Conservation (phyloP, 2,797 vertebrate genomes). For the Spondyliosoma cantharus region DNA sequence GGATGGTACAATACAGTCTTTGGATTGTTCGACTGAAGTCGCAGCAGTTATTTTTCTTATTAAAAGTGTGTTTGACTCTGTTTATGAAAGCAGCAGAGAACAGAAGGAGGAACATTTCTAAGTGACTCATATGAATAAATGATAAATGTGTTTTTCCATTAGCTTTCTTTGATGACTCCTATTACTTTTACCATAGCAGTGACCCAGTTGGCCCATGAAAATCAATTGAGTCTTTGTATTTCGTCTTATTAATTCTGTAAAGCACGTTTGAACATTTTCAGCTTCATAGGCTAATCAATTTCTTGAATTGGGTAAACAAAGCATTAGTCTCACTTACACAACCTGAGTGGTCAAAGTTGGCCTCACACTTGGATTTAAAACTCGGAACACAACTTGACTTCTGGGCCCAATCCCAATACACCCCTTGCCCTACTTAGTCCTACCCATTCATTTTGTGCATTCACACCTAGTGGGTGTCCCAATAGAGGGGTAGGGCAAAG, state of each 20-base stretch:
- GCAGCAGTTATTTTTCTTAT: neutral
- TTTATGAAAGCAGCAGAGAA: neutral
- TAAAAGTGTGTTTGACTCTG: conserved; percentile 7
- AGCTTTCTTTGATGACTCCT: conserved; percentile 13
- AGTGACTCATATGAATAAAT: neutral
- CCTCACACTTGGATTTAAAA: neutral
- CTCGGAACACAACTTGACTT: neutral
- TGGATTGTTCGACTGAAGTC: conserved; percentile 3
- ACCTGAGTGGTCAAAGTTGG: conserved; percentile 9
- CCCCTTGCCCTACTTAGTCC: too few species aligned
- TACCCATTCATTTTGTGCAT: too few species aligned
- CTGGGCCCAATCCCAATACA: too few species aligned
- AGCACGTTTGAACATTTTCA: conserved; percentile 13
- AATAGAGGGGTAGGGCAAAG: too few species aligned
- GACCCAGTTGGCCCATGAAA: conserved; percentile 37
- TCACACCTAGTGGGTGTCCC: too few species aligned
- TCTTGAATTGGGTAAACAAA: conserved; percentile 45
- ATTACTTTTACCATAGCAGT: conserved; percentile 36
- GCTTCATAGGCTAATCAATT: conserved; percentile 28
- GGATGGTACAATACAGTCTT: neutral
- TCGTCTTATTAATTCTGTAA: conserved; percentile 26
- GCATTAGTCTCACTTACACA: conserved; percentile 45
- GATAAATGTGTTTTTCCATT: conserved; percentile 18
- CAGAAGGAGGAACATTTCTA: neutral
- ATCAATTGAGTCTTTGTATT: conserved; percentile 25